Evolutionary conservation across 2,797 vertebrate genomes (phyloP), one percentile per base, ranked within the genome.

Genomic region (Gambusia yucatana): DNA sequence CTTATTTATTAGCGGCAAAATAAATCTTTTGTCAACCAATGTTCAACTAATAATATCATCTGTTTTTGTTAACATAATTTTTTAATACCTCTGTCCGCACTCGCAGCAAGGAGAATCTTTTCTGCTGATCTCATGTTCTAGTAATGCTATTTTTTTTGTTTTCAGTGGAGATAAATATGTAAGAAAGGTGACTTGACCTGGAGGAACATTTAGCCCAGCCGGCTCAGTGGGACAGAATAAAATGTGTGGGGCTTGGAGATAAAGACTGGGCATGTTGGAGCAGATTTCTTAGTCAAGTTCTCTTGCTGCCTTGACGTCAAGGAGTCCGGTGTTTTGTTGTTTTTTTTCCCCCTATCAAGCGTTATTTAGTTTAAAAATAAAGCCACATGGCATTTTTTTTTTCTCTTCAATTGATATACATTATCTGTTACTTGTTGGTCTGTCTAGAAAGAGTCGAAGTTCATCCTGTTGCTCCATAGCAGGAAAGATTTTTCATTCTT

Each of bases 1-100:
- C 80, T 78, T 77, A 85, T 85, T 77, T 77, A 85, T 83, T 77
- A 82, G 75, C 78, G 70, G 75, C 85, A 55, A 72, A 82, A 74
- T 28, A 50, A 2, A 0, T 25, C 72, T 74, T 69, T 52, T 55
- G 74, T 9, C 41, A 28, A 47, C n/a, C 36, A 39, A 6, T 55
- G 22, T 55, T 63, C 2, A 57, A 71, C 47, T 71, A 63, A 75
- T 73, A 4, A 7, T 74, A 61, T 50, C 52, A 73, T 44, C 39
- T 17, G 30, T 73, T 77, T 13, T 55, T n/a, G 39, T n/a, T 67
- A 50, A 48, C n/a, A 4, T 28, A n/a, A 43, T 69, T 43, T 43
- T 5, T 69, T 43, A 41, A 67, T 41, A 41, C 36, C 36, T 67
- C 41, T 2, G 63, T 41, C 20, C 25, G 43, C 4, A 44, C 41